Evolutionary conservation across 2,888 invertebrate species (phyloP).

Genomic region (Cinara cedri): DNA sequence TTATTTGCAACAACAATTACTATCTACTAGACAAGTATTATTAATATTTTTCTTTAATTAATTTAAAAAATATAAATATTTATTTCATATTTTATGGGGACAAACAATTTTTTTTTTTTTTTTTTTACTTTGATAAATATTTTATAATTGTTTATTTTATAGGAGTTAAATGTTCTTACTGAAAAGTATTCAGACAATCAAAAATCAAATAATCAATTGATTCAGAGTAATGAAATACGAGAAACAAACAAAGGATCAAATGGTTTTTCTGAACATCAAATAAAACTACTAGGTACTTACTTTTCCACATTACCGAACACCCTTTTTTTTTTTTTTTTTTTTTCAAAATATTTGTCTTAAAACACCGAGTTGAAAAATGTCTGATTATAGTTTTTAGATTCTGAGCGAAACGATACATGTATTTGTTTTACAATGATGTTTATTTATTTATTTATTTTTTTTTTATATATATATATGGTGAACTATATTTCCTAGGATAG

Average conservation of each 20-base stretch:
- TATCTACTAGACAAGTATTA: slow-evolving; percentile 67
- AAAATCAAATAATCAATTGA: slow-evolving; percentile 62
- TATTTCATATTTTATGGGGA: slow-evolving; percentile 10
- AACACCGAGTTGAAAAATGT: too few species aligned
- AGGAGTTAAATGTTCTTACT: slow-evolving; percentile 44
- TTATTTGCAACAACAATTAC: slow-evolving; percentile 71
- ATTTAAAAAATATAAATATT: slow-evolving; percentile 3
- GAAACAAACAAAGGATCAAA: slow-evolving; percentile 61
- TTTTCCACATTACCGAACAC: too few species aligned
- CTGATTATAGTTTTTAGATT: too few species aligned
- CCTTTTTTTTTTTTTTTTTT: neutral
- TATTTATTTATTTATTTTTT: too few species aligned
- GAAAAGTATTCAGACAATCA: slow-evolving; percentile 33
- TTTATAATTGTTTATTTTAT: slow-evolving; percentile 1
- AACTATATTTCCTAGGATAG: too few species aligned
- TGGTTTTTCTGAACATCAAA: slow-evolving; percentile 62
- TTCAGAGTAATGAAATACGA: slow-evolving; percentile 63
- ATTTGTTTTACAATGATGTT: too few species aligned
- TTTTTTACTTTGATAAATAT: neutral
- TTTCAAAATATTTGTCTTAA: neutral
- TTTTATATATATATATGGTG: too few species aligned
- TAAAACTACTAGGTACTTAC: slow-evolving; percentile 73
- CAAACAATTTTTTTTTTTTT: too few species aligned
- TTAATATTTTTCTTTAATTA: slow-evolving; percentile 3
- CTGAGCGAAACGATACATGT: too few species aligned